Evolutionary conservation across 1,140 invertebrate genomes (phyloP), one percentile per base, ranked within the genome.

Genomic region (Doryteuthis pealeii): DNA sequence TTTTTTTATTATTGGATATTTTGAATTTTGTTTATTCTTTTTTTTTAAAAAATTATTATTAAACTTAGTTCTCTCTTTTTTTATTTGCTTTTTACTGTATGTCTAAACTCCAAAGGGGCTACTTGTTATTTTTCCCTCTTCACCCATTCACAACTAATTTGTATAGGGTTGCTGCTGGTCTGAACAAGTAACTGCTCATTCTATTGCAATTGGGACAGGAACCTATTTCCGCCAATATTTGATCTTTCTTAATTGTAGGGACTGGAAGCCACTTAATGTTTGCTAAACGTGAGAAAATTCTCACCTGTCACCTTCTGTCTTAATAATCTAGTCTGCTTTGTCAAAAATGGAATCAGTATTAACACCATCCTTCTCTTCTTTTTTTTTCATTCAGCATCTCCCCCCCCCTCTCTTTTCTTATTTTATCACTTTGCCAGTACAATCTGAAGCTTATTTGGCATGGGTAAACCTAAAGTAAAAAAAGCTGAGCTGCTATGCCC

Each of bases 301-400:
- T 62, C 54, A 62, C 54, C 54, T 62, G 54, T 28, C 54, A 62
- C 26, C 26, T 62, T 28, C 54, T n/a, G 54, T 62, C 54, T 62
- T 62, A 62, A 62, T 62, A 62, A n/a, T 62, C 18, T 62, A 14
- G 12, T n/a, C 54, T 62, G 5, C 6, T 62, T 62, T 62, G 54
- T 62, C 18, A 6, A 28, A 22, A 62, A 62, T 15, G 54, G 18
- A 62, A 62, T 5, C 3, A 40, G 18, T 14, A 62, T 5, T 5
- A 40, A 40, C 3, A 40, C 10, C 4, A 10, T 40, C 10, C 35
- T 40, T 10, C 35, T 40, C 2, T 62, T 62, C 26, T 49, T 49
- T 49, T 49, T 49, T 18, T 1, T 15, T 49, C 54, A 22, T n/a
- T 28, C 6, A 62, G 18, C 54, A 8, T n/a, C 6, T 6, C 18